Base-by-base conservation (phyloP, 2,797 vertebrate species). In the Carduelis carduelis region DNA sequence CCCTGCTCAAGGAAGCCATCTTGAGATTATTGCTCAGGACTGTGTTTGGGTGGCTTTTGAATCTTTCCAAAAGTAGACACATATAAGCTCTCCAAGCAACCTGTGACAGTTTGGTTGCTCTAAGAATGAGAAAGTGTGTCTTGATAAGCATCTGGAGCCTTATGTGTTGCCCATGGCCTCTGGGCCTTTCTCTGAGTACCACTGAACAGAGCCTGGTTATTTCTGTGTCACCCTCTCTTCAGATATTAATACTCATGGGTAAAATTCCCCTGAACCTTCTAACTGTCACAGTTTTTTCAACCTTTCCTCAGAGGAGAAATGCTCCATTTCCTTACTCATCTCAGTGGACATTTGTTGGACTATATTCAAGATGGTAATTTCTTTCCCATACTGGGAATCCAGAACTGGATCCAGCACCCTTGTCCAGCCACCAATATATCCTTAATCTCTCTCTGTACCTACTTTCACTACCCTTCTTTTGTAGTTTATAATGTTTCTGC, bases 181-280 rank as follows among this genome's bases (percentile, higher is more conserved):
- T 70, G 14, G 19, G 12, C 23, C 19, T 59, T 41, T 21, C 17
- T 9, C 6, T 39, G 22, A 13, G 3, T 30, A 27, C 1, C 30
- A 14, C 14, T 55, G 34, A 47, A 49, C 11, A 43, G 22, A 61
- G 2, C 7, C 17, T 27, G 13, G 2, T 15, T 63, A 27, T 1
- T 0, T 17, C 9, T 14, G 17, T 2, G 3, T 26, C 28, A 13
- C 6, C 2, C 2, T 50, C 47, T 9, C 9, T 55, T 9, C 9
- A 15, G 6, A 4, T n/a, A 4, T 34, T 11, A 30, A 5, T 30
- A 21, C 5, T 41, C 4, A 5, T 11, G 9, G 5, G 10, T 20
- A 57, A 71, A 47, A 52, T 61, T 18, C 5, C 4, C 13, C n/a
- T 32, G 14, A 88, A 15, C 6, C 7, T 63, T 37, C 26, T 28